These are phyloP conservation scores for Eutolmus rufibarbis DNA, from an alignment of 2,888 invertebrate genomes.

Conservation along the genomic window DNA sequence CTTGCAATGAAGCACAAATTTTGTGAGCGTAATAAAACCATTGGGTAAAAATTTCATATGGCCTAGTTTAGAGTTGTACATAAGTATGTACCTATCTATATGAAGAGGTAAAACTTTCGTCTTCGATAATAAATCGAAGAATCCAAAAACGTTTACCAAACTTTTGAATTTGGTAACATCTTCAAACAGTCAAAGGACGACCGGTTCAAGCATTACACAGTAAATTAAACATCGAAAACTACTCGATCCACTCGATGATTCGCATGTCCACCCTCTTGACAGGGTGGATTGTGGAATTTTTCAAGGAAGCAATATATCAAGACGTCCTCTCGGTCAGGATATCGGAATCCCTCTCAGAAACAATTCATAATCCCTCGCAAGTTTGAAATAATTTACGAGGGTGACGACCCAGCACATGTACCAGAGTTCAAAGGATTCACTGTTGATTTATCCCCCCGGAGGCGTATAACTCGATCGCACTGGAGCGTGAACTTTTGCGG, in stretches of 20 bases:
- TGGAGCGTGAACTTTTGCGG: conserved; percentile 31
- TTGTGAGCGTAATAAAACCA: neutral
- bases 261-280: neutral
- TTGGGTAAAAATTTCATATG: neutral
- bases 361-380: neutral
- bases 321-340: neutral
- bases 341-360: neutral
- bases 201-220: neutral
- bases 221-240: neutral
- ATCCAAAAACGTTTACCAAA: neutral
- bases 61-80: neutral
- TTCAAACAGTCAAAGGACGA: neutral
- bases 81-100: neutral
- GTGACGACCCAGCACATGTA: neutral
- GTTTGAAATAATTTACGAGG: conserved; percentile 11
- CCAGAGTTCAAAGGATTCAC: conserved; percentile 9
- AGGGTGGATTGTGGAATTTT: neutral
- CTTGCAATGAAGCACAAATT: neutral
- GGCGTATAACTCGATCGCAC: neutral
- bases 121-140: neutral
- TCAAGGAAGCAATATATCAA: neutral
- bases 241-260: neutral
- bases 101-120: neutral
- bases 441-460: conserved; percentile 13
- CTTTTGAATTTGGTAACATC: neutral